Conservation (phyloP, 2,113 vertebrate species). For the Xyliphius kryptos region DNA sequence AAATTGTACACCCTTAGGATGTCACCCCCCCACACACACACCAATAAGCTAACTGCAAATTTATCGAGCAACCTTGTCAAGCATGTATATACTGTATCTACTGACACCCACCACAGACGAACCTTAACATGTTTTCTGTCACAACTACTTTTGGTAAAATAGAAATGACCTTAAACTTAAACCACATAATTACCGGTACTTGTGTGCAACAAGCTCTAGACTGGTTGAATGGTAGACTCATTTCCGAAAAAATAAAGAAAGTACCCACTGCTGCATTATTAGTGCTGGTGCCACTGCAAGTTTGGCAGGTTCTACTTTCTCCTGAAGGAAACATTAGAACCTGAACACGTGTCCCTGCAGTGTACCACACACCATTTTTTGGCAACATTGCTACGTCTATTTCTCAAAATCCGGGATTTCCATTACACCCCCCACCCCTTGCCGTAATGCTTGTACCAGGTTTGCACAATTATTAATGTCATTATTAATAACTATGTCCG, state of each 20-base stretch:
- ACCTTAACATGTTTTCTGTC: too few relatives aligned
- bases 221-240: conserved; percentile 11
- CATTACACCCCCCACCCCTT: conserved; percentile 26
- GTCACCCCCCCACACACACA: too few relatives aligned
- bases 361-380: conserved; percentile 15
- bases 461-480: conserved; percentile 34
- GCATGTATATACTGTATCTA: too few relatives aligned
- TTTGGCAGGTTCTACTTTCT: conserved; percentile 8
- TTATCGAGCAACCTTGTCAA: too few relatives aligned
- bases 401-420: conserved; percentile 38
- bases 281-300: conserved; percentile 21
- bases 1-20: too few relatives aligned
- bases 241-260: conserved; percentile 26
- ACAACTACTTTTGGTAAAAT: too few relatives aligned
- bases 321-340: conserved; percentile 8
- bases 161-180: conserved; percentile 3
- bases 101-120: too few relatives aligned
- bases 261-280: conserved; percentile 17
- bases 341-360: neutral
- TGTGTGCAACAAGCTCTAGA: neutral
- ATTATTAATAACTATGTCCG: conserved; percentile 38
- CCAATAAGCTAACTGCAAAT: too few relatives aligned
- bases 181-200: conserved; percentile 36
- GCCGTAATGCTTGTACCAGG: conserved; percentile 38
- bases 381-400: conserved; percentile 5